Percentiles rank a stretch among this genome's conserved stretches.
Evolutionary conservation across 2,888 invertebrate species (phyloP).

Genomic region (Zhuqinia jingwanae): DNA sequence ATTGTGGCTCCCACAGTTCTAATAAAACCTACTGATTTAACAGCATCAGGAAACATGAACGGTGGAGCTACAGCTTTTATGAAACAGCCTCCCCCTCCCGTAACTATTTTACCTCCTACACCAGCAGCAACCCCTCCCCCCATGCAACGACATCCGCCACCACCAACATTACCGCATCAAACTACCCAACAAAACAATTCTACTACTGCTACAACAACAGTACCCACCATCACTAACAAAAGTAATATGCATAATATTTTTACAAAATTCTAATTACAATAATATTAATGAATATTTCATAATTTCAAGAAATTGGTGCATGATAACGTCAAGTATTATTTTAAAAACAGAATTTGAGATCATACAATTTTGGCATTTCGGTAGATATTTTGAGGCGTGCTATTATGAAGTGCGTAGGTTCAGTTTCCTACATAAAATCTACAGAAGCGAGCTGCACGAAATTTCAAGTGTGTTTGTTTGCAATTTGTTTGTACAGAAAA

Average conservation of each 20-base stretch:
- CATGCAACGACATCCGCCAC: slow-evolving; percentile 45
- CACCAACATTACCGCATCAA: slow-evolving; percentile 33
- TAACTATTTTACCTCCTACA: slow-evolving; percentile 59
- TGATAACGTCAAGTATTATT: too few relatives aligned
- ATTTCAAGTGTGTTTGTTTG: too few relatives aligned
- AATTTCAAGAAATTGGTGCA: too few relatives aligned
- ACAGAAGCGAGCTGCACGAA: too few relatives aligned
- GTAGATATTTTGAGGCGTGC: too few relatives aligned
- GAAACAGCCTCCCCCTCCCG: slow-evolving; percentile 61
- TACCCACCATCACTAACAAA: neutral
- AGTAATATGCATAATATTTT: slow-evolving; percentile 1
- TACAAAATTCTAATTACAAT: neutral
- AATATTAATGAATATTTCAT: too few relatives aligned
- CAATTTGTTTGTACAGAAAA: too few relatives aligned
- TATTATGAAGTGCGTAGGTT: too few relatives aligned
- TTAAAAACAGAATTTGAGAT: too few relatives aligned
- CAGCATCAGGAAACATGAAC: slow-evolving; percentile 32
- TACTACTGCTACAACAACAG: neutral
- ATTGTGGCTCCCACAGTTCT: neutral
- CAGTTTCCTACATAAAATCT: too few relatives aligned
- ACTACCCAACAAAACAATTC: neutral
- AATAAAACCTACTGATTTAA: slow-evolving; percentile 27
- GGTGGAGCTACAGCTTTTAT: slow-evolving; percentile 41
- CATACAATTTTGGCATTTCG: too few relatives aligned
- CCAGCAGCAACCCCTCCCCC: slow-evolving; percentile 59